Conservation (phyloP, 92 coral and sea anemone species). For the Phenganax subtilis region DNA sequence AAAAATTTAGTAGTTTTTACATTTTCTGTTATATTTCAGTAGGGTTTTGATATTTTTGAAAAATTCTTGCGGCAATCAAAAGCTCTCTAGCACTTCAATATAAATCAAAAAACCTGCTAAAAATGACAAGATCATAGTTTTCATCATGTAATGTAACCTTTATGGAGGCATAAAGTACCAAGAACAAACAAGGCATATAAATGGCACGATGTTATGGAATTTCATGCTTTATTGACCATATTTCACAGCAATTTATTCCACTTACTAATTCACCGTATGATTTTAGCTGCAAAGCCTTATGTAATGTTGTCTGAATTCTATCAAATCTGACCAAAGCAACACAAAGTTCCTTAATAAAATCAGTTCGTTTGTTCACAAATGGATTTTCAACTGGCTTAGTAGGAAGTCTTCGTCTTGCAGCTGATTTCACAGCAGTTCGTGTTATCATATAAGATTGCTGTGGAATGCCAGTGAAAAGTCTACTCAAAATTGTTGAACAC, state of each 20-base stretch:
- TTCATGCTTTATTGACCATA: no score
- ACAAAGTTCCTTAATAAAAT: conserved; percentile 73
- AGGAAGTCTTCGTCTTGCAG: conserved; percentile 75
- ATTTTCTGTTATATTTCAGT: no score
- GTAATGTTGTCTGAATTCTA: conserved; percentile 86
- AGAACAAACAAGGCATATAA: no score
- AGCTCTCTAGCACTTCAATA: no score
- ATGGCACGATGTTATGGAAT: no score
- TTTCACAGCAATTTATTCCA: not conserved
- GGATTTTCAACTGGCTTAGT: conserved; percentile 69
- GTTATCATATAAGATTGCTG: not conserved
- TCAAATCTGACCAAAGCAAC: conserved; percentile 82
- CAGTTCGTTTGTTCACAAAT: conserved; percentile 81
- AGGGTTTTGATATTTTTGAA: no score
- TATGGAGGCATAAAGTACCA: no score
- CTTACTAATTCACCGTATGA: conserved; percentile 92
- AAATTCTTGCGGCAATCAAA: no score
- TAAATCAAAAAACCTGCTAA: no score
- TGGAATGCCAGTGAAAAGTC: not conserved
- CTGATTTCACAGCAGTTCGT: conserved; percentile 58
- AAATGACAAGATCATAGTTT: no score
- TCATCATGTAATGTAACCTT: no score
- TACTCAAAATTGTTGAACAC: conserved; percentile 12
- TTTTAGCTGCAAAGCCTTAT: conserved; percentile 81
- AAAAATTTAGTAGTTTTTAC: no score